These are phyloP conservation scores for Oikopleura albicans DNA, from an alignment of 23 tunicate genomes.

Conservation along the genomic window DNA sequence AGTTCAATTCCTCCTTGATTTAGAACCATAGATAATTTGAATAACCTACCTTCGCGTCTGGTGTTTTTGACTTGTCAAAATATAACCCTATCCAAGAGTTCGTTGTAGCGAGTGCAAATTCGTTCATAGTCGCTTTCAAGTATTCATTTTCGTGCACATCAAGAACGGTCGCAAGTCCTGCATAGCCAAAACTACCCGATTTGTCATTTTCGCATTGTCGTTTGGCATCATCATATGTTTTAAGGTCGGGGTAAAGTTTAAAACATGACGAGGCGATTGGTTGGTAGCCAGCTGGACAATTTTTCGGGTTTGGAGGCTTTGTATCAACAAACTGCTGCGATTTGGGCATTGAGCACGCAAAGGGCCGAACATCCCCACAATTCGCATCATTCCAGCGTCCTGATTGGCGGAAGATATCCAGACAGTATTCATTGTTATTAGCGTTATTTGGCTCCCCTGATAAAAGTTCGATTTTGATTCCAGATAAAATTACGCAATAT, in stretches of 20 bases:
- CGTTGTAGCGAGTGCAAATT: not conserved
- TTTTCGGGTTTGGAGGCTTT: constrained; percentile 1
- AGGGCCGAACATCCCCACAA: not conserved
- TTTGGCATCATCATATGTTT: constrained; percentile 35
- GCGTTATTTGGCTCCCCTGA: constrained; percentile 17
- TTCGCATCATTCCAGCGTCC: constrained; percentile 12
- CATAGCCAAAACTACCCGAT: constrained; percentile 22
- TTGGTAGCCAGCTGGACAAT: constrained; percentile 48
- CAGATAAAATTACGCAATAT: no score
- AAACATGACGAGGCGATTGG: constrained; percentile 47
- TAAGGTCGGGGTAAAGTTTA: not conserved
- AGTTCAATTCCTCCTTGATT: no score
- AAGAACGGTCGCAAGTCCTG: not conserved
- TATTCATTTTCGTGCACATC: constrained; percentile 2
- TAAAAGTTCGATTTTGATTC: no score
- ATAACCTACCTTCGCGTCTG: no score
- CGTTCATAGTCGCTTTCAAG: not conserved
- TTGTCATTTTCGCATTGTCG: constrained; percentile 31
- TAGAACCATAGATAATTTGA: no score
- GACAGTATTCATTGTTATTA: constrained; percentile 9
- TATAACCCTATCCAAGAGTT: not conserved
- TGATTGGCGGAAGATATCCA: not conserved
- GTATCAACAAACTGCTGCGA: not conserved
- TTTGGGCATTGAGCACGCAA: not conserved
- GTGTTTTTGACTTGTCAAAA: not conserved